phyloP scores from a whole-genome alignment of 23 tunicate genomes.

The Clavelina lepadiformis region DNA sequence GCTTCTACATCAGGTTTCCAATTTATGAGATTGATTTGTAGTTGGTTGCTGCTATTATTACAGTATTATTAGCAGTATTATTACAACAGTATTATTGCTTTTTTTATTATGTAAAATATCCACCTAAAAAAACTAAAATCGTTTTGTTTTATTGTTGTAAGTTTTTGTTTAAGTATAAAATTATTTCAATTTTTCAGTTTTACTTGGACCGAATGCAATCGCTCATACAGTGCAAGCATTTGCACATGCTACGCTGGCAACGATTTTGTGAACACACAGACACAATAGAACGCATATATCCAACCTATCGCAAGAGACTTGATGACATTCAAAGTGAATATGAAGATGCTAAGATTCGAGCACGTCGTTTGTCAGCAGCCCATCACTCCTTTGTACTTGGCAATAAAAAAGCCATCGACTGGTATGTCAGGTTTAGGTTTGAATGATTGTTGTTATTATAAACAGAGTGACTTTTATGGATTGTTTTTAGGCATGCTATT shows the following conservation, averaged over 20 bases:
- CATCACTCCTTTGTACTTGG: constrained; percentile 43
- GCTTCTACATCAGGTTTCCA: constrained; percentile 72
- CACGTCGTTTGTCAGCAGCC: constrained; percentile 50
- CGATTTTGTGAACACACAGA: constrained; percentile 86
- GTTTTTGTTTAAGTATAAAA: too few species aligned
- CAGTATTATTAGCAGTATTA: too few species aligned
- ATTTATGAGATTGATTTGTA: too few species aligned
- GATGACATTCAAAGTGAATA: constrained; percentile 58
- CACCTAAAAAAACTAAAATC: too few species aligned
- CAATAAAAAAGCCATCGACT: constrained; percentile 19
- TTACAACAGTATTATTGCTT: too few species aligned
- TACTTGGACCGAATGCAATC: constrained; percentile 64
- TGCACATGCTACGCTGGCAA: constrained; percentile 83
- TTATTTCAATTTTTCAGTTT: too few species aligned
- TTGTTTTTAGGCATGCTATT: too few species aligned
- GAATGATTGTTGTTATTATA: background rate
- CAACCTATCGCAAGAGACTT: constrained; percentile 38
- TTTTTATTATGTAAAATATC: too few species aligned
- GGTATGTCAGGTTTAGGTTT: constrained; percentile 37
- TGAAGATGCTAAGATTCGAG: constrained; percentile 50
- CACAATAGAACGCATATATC: constrained; percentile 61
- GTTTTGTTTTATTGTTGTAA: too few species aligned
- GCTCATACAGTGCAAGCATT: constrained; percentile 83
- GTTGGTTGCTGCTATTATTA: too few species aligned
- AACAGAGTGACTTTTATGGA: too few species aligned